Percentiles rank a stretch among this genome's conserved stretches.
Conservation (phyloP, 2,888 invertebrate genomes). For the Allygus modestus region DNA sequence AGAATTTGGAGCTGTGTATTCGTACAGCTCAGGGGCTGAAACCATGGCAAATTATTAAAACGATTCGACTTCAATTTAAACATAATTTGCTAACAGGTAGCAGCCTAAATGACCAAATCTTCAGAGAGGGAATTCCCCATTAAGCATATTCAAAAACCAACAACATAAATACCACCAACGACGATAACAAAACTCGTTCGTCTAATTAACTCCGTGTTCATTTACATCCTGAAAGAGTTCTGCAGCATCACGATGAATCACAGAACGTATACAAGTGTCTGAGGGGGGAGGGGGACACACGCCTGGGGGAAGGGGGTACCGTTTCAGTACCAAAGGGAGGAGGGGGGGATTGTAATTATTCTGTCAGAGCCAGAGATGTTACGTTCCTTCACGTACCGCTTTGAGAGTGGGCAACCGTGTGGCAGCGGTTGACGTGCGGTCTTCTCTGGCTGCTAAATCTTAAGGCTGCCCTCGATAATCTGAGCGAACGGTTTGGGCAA, state of each 20-base stretch:
- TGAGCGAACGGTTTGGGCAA: too few species aligned
- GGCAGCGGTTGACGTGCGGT: not conserved
- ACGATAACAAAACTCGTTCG: too few species aligned
- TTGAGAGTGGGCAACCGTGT: not conserved
- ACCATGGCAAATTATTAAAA: too few species aligned
- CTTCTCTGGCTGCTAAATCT: not conserved
- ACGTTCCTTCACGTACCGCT: not conserved
- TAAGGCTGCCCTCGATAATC: too few species aligned
- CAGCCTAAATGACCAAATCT: too few species aligned
- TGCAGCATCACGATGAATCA: not conserved
- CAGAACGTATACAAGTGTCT: not conserved
- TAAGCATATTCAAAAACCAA: too few species aligned
- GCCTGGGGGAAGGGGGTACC: not conserved
- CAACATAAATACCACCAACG: slow-evolving; percentile 11
- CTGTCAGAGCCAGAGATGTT: not conserved
- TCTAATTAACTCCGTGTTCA: not conserved
- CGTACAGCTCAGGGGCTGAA: too few species aligned
- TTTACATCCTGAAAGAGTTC: not conserved
- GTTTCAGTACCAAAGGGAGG: not conserved
- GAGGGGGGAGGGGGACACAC: not conserved
- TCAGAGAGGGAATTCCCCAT: too few species aligned
- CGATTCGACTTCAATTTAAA: too few species aligned
- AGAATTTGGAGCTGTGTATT: too few species aligned
- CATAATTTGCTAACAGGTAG: too few species aligned
- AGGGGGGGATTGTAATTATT: slow-evolving; percentile 12